Base-by-base conservation (phyloP, 1,140 invertebrate genomes). In the Leptopilina clavipes region DNA sequence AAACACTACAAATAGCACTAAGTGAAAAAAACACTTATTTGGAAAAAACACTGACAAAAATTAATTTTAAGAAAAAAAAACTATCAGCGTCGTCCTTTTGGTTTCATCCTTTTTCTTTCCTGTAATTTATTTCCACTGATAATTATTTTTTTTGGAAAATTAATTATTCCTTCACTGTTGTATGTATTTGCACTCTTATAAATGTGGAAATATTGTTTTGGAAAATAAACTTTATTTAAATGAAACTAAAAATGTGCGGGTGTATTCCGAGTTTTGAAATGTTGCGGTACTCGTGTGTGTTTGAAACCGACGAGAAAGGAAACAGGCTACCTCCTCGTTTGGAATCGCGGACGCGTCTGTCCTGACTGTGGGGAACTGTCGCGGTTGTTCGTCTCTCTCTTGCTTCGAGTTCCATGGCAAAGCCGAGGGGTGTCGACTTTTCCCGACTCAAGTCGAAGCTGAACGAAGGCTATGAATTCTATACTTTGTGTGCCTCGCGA, bases 261-360 rank as follows among this genome's bases (percentile, higher is more conserved):
- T 52, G 6, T 22, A 65, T 3, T 14, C 22, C 3, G 14, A n/a
- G 25, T 14, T 65, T 65, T 65, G 10, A 12, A 65, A 65, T 14
- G 14, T 31, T n/a, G 25, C 59, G 59, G 59, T 31, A 31, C 59
- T 65, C 59, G 59, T 65, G 59, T 14, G 25, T 65, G 6, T 6
- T 22, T 40, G 22, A 40, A 17, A 14, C 18, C 0, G n/a, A 56
- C 71, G 37, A 71, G 37, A 40, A 40, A 40, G 5, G 37, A 40
- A 9, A 44, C 54, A 43, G n/a, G 79, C 75, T 73, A 85, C 86
- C 84, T 83, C 71, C 25, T 80, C 73, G 78, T 74, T 82, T 81
- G 85, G 83, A 81, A 83, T 88, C 89, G 86, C 89, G 87, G 83
- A 89, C 86, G 89, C 89, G 87, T 90, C 88, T 89, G 89, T 82